phyloP scores from a whole-genome alignment of 1,140 invertebrate species.

The Trialeurodes vaporariorum region DNA sequence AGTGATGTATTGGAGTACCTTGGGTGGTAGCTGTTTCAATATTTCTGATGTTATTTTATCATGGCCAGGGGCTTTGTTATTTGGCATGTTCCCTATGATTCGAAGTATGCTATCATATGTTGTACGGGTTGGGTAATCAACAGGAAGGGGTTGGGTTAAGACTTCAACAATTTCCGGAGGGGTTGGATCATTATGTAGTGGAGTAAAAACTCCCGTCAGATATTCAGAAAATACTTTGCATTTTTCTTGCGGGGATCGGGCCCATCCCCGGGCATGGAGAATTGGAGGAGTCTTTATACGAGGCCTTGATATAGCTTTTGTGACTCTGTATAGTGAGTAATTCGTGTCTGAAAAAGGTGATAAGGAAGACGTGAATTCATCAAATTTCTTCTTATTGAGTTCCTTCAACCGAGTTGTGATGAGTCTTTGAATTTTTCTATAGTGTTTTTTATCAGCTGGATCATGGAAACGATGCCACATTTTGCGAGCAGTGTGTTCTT shows the following conservation, averaged over 20 bases:
- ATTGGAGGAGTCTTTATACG: neutral
- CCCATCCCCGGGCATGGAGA: neutral
- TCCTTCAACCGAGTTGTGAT: neutral
- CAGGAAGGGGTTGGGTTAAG: no score
- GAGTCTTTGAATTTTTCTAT: neutral
- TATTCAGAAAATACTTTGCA: neutral
- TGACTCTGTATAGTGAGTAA: neutral
- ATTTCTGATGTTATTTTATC: constrained; percentile 12
- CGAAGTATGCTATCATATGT: no score
- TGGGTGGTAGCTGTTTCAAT: constrained; percentile 5
- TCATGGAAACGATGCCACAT: neutral
- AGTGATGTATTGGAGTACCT: constrained; percentile 8
- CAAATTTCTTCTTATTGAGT: neutral
- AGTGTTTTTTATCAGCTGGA: neutral
- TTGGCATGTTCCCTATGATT: no score
- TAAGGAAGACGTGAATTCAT: neutral
- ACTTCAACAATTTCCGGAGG: no score
- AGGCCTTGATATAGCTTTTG: neutral
- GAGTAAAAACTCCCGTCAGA: neutral
- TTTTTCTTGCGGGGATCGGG: neutral
- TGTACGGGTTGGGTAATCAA: no score
- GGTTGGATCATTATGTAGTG: no score
- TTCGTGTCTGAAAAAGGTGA: neutral
- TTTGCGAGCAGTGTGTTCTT: neutral
- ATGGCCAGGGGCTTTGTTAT: constrained; percentile 14